Conservation (phyloP, 2,113 vertebrate genomes). For the Harpagus bidentatus region DNA sequence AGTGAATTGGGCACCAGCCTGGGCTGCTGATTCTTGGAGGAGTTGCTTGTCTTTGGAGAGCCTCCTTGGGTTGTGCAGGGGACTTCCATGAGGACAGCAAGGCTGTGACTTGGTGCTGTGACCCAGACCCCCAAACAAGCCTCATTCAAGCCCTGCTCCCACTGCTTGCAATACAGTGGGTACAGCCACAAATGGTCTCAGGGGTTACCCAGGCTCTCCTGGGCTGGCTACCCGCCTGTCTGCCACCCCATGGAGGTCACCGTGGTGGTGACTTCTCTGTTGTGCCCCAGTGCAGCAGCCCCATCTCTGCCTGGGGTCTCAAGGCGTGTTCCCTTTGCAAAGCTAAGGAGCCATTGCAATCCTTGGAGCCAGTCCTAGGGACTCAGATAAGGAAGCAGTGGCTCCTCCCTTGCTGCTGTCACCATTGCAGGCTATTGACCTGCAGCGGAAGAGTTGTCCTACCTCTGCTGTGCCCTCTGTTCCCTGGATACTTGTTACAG, state of each 20-base stretch:
- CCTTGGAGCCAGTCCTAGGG: background rate
- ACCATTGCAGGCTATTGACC: background rate
- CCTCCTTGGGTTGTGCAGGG: background rate
- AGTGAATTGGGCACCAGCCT: background rate
- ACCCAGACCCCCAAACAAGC: rapidly evolving
- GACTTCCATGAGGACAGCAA: background rate
- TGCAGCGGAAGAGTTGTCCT: background rate
- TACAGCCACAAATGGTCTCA: background rate
- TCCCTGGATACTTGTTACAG: background rate
- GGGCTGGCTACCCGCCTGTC: background rate
- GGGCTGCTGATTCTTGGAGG: background rate
- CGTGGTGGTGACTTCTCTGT: background rate
- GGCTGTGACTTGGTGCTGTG: background rate
- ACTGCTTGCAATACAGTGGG: background rate
- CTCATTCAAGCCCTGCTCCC: background rate
- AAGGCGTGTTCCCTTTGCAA: background rate
- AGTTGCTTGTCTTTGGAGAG: background rate
- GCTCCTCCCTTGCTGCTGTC: background rate
- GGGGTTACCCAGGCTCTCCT: background rate
- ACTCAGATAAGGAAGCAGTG: background rate
- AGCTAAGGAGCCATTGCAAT: background rate
- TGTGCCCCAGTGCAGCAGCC: background rate
- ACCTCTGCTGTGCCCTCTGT: background rate
- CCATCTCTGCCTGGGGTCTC: background rate
- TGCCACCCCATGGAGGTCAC: background rate